Conservation (phyloP, 2,113 vertebrate genomes). For the Heliornis fulica region DNA sequence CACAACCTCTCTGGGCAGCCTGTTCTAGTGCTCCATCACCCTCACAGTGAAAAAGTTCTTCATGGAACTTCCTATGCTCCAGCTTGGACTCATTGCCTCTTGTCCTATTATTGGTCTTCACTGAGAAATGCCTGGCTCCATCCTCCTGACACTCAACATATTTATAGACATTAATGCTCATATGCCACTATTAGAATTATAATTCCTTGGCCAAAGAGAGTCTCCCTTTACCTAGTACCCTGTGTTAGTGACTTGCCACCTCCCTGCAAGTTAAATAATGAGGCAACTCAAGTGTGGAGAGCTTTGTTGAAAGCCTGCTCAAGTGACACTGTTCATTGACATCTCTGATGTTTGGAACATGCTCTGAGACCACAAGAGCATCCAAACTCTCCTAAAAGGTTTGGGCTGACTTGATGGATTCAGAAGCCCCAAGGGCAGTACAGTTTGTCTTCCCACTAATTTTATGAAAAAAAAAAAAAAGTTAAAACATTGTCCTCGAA, state of each 20-base stretch:
- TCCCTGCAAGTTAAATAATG: neutral
- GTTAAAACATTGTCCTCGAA: neutral
- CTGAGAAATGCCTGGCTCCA: too few species aligned
- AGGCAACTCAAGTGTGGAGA: neutral
- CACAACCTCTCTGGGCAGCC: too few species aligned
- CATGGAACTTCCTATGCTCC: too few species aligned
- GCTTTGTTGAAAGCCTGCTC: neutral
- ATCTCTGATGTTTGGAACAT: neutral
- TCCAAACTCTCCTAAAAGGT: neutral
- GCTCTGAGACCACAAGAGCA: neutral
- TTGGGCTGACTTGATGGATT: neutral
- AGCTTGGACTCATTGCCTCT: too few species aligned
- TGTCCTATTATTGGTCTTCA: too few species aligned
- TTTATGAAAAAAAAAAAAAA: neutral
- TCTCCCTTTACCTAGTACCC: neutral
- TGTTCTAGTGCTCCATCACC: too few species aligned
- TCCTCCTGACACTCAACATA: too few species aligned
- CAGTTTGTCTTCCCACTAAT: neutral
- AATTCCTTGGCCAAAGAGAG: neutral
- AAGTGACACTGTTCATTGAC: neutral
- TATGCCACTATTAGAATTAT: neutral
- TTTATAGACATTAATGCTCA: too few species aligned
- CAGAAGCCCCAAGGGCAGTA: neutral
- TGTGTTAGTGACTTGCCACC: neutral
- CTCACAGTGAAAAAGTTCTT: too few species aligned